These are phyloP conservation scores for Brachyopa scutellaris DNA, from an alignment of 2,888 invertebrate genomes.

Conservation along the genomic window DNA sequence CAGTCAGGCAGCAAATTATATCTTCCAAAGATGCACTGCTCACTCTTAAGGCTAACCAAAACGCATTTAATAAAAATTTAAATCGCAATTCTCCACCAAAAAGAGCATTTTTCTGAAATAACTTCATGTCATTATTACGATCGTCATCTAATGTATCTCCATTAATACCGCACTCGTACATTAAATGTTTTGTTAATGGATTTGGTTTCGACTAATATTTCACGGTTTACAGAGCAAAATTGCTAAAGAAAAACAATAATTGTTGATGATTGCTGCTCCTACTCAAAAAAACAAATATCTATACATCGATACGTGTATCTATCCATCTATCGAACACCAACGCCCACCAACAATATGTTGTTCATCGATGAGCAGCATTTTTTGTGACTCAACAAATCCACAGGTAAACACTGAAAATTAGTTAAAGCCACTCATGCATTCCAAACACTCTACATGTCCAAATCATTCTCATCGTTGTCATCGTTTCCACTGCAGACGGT, in stretches of 20 bases:
- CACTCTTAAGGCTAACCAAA: too few relatives aligned
- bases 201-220: constrained; percentile 29
- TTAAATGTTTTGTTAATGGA: constrained; percentile 43
- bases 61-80: too few relatives aligned
- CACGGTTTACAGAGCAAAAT: constrained; percentile 23
- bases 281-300: background rate
- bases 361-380: constrained; percentile 23
- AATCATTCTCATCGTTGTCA: constrained; percentile 33
- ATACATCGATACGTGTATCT: constrained; percentile 13
- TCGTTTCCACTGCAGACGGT: constrained; percentile 3
- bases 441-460: constrained; percentile 53
- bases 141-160: too few relatives aligned
- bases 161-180: too few relatives aligned
- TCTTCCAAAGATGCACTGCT: too few relatives aligned
- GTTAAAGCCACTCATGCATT: constrained; percentile 57
- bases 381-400: constrained; percentile 36
- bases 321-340: constrained; percentile 19
- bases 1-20: too few relatives aligned
- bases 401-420: constrained; percentile 44
- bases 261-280: background rate
- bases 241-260: constrained; percentile 8
- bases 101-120: background rate
- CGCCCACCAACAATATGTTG: constrained; percentile 19
- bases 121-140: background rate
- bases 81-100: too few relatives aligned